Base-by-base conservation (phyloP, 2,113 vertebrate species). In the Oryzias celebensis region DNA sequence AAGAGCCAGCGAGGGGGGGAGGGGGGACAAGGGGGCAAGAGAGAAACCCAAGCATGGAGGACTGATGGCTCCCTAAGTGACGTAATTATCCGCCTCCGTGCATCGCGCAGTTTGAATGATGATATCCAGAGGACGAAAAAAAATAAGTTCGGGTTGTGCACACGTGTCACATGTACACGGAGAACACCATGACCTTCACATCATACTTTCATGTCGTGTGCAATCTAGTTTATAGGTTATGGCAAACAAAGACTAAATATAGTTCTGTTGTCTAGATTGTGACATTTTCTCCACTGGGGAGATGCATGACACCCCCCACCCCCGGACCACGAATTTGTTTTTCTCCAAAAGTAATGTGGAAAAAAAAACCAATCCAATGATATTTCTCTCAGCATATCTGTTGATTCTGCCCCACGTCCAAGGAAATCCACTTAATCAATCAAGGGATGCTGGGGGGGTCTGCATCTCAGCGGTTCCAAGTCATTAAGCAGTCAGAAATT, bases 401-500 rank as follows among this genome's bases (percentile, higher is more conserved):
- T 65, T 80, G 77, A 84, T 80, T 74, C 76, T 69, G 78, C 82
- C 77, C 61, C 77, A 80, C 75, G 75, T 84, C 83, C 83, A 82
- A 71, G 81, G 36, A 81, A 89, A 84, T 85, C 62, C 82, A 80
- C 80, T 87, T 84, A 86, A 80, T 89, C 83, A 89, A 87, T 85
- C 74, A 75, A 42, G 68, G 71, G 84, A 86, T 72, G 82, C 79
- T 77, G 62, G 87, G 71, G 78, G 81, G 59, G 75, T 81, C 82
- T 73, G 79, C 87, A 75, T 74, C 76, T 44, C 73, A 51, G 85
- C 78, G 55, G 85, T 89, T 90, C 88, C 89, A 85, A 86, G 85
- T 88, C 91, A 90, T 92, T 92, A 91, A 91, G 85, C 90, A 88
- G 78, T 77, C 74, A 84, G 90, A 90, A 90, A 91, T 92, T 89